phyloP scores from a whole-genome alignment of 2,888 invertebrate species.

The Epinotia demarniana region DNA sequence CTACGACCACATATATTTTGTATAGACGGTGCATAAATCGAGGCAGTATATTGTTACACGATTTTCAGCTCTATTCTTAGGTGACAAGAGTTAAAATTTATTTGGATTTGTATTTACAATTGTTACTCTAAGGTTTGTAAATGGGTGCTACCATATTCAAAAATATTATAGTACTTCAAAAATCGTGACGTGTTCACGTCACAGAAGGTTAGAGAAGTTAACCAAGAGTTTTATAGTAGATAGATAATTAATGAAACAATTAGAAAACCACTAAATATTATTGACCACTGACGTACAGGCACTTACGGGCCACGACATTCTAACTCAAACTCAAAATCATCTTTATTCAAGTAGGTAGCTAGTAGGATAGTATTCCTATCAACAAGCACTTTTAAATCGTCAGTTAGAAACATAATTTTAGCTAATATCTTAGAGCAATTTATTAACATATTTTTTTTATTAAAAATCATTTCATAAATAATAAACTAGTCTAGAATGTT shows the following conservation, averaged over 20 bases:
- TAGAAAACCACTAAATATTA: too few relatives aligned
- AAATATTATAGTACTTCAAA: slow-evolving; percentile 30
- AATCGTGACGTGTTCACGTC: slow-evolving; percentile 8
- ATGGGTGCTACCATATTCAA: slow-evolving; percentile 37
- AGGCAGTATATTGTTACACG: slow-evolving; percentile 15
- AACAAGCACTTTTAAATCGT: too few relatives aligned
- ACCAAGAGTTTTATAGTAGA: not conserved
- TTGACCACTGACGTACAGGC: not conserved
- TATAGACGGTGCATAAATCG: slow-evolving; percentile 10
- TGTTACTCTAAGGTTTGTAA: slow-evolving; percentile 31
- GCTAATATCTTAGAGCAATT: too few relatives aligned
- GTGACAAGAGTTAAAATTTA: slow-evolving; percentile 19
- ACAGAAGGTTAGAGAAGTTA: slow-evolving; percentile 15
- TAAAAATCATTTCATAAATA: too few relatives aligned
- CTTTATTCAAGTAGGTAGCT: too few relatives aligned
- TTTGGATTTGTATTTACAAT: slow-evolving; percentile 24
- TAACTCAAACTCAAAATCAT: too few relatives aligned
- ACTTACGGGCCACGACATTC: too few relatives aligned
- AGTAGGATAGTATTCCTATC: too few relatives aligned
- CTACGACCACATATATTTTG: slow-evolving; percentile 6
- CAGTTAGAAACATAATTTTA: too few relatives aligned
- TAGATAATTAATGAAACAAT: not conserved
- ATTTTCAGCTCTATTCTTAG: slow-evolving; percentile 11
- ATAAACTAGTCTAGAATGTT: too few relatives aligned
- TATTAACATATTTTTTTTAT: too few relatives aligned